Base-by-base conservation (phyloP, 2,888 invertebrate genomes). In the Sinhomidia bicolor region DNA sequence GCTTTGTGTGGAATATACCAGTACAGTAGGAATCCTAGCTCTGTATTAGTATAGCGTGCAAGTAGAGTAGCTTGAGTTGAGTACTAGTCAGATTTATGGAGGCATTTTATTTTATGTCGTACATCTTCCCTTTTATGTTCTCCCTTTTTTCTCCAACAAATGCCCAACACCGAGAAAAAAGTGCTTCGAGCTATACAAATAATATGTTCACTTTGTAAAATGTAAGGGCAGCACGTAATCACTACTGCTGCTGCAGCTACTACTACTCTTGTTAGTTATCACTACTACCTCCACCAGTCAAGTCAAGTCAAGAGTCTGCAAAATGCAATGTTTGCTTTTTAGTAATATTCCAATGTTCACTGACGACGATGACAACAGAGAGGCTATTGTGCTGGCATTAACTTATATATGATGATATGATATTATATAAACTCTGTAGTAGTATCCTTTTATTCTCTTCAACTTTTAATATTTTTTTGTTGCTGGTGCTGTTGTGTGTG, bases 71-170 rank as follows among this genome's bases (percentile, higher is more conserved):
- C 47, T 14, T 54, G 17, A 26, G 17, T 62, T 62, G 32, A 36
- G 20, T 29, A 71, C 44, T 44, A 78, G 88, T 84, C 84, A 79
- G 88, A 89, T 89, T 89, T 89, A 89, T 89, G 84, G 84, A 54
- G 80, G 68, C 84, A 84, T 84, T 89, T 84, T 89, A 84, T 85
- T 85, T 89, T 89, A 84, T 89, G 84, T 84, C 79, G 44, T 88
- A 88, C 78, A 83, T 88, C 88, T 83, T 83, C 57, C 68, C 57
- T 83, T 54, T 88, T 88, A 88, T 88, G 88, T 83, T 79, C 71
- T 88, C 65, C 44, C 57, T n/a, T n/a, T n/a, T n/a, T 78, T 78
- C 7, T 54, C 78, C 54, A 54, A 17, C 23, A 62, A 23, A 36
- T n/a, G 54, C 23, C 57, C 32, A 60, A 60, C n/a, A 54, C 26